These are phyloP conservation scores for Lycopodina hypogea DNA, from an alignment of 37 sponge, comb jelly and placozoan genomes.

Conservation along the genomic window DNA sequence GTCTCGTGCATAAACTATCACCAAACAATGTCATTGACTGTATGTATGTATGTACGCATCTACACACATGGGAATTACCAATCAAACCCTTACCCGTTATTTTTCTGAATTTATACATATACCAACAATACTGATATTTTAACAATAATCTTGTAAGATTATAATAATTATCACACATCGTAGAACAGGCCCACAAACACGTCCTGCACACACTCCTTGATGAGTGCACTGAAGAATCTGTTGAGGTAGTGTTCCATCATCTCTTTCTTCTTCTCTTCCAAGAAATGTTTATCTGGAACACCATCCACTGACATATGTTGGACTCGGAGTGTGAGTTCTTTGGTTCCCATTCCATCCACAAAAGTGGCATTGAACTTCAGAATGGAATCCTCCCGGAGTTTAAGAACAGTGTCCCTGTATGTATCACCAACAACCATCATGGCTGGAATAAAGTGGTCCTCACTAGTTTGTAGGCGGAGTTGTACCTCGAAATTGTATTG, in stretches of 20 bases:
- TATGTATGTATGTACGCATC: background rate
- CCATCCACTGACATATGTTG: background rate
- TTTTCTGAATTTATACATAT: background rate
- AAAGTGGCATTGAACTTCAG: conserved; percentile 58
- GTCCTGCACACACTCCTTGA: background rate
- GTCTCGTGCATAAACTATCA: conserved; percentile 5
- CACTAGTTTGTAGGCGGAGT: background rate
- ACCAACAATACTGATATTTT: background rate
- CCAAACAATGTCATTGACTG: background rate
- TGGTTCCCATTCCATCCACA: conserved; percentile 42
- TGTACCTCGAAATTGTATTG: conserved; percentile 31
- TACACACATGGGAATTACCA: no score
- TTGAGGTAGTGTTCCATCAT: background rate
- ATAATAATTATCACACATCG: background rate
- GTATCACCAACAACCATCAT: conserved; percentile 4
- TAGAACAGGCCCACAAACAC: background rate
- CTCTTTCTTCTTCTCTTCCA: conserved; percentile 5
- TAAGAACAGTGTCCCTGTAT: conserved; percentile 8
- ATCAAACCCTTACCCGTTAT: no score
- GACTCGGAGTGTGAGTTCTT: conserved; percentile 11
- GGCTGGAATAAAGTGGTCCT: background rate
- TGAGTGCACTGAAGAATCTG: background rate
- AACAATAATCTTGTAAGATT: background rate
- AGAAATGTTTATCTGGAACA: background rate
- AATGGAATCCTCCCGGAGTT: background rate